Conservation (phyloP, 2,113 vertebrate species). For the Gracilinanus agilis region DNA sequence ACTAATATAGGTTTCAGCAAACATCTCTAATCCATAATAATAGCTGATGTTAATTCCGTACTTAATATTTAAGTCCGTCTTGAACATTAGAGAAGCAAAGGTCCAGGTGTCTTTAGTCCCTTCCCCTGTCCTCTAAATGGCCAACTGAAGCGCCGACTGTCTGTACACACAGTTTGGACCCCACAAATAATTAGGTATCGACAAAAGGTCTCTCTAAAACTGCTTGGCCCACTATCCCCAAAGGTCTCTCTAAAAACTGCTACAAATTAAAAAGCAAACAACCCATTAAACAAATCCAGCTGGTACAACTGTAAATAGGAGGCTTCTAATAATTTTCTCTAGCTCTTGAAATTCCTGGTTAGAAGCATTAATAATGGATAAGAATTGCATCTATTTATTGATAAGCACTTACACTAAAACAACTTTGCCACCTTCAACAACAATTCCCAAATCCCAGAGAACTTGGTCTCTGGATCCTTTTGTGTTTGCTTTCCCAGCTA, state of each 20-base stretch:
- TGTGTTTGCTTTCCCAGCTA: conserved; percentile 58
- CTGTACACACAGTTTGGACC: conserved; percentile 46
- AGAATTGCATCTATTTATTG: conserved; percentile 73
- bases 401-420: conserved; percentile 63
- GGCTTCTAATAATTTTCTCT: conserved; percentile 80
- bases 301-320: conserved; percentile 75
- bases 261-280: conserved; percentile 77
- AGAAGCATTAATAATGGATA: conserved; percentile 79
- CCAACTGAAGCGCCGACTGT: conserved; percentile 55
- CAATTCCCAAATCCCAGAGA: conserved; percentile 71
- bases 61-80: conserved; percentile 77
- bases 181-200: conserved; percentile 48
- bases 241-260: conserved; percentile 70
- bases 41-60: neutral
- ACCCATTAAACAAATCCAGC: conserved; percentile 65
- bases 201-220: conserved; percentile 41
- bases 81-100: conserved; percentile 76
- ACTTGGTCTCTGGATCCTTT: conserved; percentile 51
- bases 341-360: conserved; percentile 75
- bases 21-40: conserved; percentile 70
- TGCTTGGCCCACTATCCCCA: conserved; percentile 42
- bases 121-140: conserved; percentile 62
- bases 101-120: conserved; percentile 57
- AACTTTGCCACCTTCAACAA: conserved; percentile 66
- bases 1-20: conserved; percentile 60